A percentile compares a stretch with the other conserved stretches of the same genome.
phyloP scores from a whole-genome alignment of 2,888 invertebrate species.

The Microctonus aethiopoides region DNA sequence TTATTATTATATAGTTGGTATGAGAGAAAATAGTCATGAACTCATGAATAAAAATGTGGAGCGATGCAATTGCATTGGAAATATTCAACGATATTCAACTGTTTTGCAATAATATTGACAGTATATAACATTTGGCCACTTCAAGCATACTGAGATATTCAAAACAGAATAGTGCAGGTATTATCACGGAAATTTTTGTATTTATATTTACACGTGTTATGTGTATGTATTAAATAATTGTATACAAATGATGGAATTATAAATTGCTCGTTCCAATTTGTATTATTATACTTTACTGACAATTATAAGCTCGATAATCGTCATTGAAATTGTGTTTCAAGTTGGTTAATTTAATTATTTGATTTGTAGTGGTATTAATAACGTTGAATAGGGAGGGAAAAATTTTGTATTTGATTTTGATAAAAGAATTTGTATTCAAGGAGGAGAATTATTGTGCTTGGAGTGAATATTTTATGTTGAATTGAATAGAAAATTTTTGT shows the following conservation, averaged over 20 bases:
- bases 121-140: not conserved
- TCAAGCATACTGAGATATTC: not conserved
- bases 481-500: too few species aligned
- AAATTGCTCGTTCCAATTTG: not conserved
- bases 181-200: not conserved
- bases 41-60: conserved; percentile 2
- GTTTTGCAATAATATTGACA: not conserved
- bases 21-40: not conserved
- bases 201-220: not conserved
- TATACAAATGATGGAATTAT: not conserved
- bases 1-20: not conserved
- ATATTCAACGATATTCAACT: conserved; percentile 2
- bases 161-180: not conserved
- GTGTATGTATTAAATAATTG: not conserved
- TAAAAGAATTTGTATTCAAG: too few species aligned
- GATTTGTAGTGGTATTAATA: too few species aligned
- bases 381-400: too few species aligned
- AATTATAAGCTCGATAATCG: not conserved
- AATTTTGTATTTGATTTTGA: too few species aligned
- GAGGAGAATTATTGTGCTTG: too few species aligned
- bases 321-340: not conserved
- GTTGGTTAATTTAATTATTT: not conserved
- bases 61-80: not conserved
- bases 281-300: too few species aligned
- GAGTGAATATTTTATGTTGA: too few species aligned